phyloP scores from a whole-genome alignment of 2,888 invertebrate genomes.

The Scaeva pyrastri region DNA sequence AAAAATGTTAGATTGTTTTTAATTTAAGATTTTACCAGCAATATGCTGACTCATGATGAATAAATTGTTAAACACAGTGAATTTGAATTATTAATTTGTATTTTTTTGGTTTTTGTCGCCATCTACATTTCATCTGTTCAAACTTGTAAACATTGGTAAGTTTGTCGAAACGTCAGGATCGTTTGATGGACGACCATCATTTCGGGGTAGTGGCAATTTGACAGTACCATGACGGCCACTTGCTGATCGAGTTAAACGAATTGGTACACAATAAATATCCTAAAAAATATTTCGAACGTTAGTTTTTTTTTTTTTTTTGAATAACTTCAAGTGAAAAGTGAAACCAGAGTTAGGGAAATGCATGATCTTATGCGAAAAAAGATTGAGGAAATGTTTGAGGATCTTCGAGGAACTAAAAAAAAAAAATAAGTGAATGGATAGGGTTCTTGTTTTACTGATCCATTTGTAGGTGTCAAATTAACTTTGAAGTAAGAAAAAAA shows the following conservation, averaged over 20 bases:
- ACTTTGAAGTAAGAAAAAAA: too few species aligned
- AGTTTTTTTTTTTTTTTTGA: too few species aligned
- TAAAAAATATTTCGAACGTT: slow-evolving; percentile 25
- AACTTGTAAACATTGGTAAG: slow-evolving; percentile 55
- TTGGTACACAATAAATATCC: slow-evolving; percentile 64
- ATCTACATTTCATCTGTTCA: slow-evolving; percentile 38
- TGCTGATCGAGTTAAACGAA: slow-evolving; percentile 59
- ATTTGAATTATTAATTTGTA: too few species aligned
- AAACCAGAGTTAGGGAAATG: not conserved
- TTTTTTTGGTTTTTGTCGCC: not conserved
- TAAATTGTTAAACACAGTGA: slow-evolving; percentile 1
- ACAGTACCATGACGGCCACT: slow-evolving; percentile 45
- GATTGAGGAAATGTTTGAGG: not conserved
- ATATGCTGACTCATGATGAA: not conserved
- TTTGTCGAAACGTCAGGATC: slow-evolving; percentile 37
- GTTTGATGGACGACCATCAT: slow-evolving; percentile 38
- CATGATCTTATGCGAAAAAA: not conserved
- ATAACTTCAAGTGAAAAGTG: too few species aligned
- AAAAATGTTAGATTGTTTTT: slow-evolving; percentile 7
- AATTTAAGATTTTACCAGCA: slow-evolving; percentile 41
- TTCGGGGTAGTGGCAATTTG: slow-evolving; percentile 53
- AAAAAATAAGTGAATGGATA: too few species aligned
- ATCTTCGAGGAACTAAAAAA: too few species aligned
- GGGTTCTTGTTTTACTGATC: too few species aligned
- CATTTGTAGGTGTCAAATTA: too few species aligned